Evolutionary conservation across 2,113 vertebrate genomes (phyloP).

Genomic region (Macquaria australasica): DNA sequence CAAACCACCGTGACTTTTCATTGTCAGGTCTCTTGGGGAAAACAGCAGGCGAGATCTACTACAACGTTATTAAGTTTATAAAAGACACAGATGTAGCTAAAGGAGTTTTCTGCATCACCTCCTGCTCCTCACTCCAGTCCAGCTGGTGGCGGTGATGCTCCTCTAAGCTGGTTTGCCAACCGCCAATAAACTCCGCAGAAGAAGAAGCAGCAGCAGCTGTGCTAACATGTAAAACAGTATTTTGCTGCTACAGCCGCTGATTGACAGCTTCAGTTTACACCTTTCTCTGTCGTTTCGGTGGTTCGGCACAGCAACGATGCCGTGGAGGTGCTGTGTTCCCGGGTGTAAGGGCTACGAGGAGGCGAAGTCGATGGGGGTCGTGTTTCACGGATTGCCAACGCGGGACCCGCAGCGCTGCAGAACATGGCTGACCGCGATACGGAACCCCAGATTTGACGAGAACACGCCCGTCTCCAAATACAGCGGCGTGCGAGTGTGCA

Average conservation of each 20-base stretch:
- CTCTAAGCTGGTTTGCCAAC: too few relatives aligned
- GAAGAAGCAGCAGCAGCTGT: too few relatives aligned
- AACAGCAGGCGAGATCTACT: too few relatives aligned
- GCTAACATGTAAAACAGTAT: neutral
- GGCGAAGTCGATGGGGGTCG: conserved; percentile 8
- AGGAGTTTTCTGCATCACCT: too few relatives aligned
- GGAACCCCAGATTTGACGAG: neutral
- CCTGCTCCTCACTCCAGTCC: too few relatives aligned
- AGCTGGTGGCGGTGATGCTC: too few relatives aligned
- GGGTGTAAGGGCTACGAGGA: conserved; percentile 36
- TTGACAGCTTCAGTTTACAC: too few relatives aligned
- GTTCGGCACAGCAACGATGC: neutral
- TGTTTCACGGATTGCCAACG: conserved; percentile 34
- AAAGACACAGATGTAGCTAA: too few relatives aligned
- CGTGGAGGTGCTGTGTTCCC: conserved; percentile 42
- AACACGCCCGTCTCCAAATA: neutral
- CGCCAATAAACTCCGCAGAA: too few relatives aligned
- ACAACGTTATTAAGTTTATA: too few relatives aligned
- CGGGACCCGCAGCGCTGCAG: conserved; percentile 37
- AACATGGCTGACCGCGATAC: neutral
- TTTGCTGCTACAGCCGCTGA: neutral
- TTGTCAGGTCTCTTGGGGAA: too few relatives aligned
- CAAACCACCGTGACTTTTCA: too few relatives aligned
- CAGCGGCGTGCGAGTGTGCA: conserved; percentile 35
- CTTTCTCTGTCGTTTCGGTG: neutral